Conservation (phyloP, 2,113 vertebrate genomes). For the Phrynocephalus versicolor region DNA sequence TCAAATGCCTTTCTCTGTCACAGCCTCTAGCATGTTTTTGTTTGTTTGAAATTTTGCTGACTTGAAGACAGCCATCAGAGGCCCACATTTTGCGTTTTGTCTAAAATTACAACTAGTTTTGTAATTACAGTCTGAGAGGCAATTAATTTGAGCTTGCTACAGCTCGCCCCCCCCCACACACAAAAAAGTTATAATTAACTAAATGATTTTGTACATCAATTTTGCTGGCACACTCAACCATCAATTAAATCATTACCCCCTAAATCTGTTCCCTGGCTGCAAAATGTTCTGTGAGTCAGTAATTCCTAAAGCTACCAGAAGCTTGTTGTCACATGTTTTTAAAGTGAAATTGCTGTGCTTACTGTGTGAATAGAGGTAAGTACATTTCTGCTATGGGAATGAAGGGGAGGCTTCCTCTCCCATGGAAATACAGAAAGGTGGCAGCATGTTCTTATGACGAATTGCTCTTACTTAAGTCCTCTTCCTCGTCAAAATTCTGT, state of each 20-base stretch:
- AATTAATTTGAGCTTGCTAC: slow-evolving; percentile 70
- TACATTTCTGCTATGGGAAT: background rate
- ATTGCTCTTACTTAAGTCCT: background rate
- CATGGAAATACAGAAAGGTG: background rate
- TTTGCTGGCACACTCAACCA: slow-evolving; percentile 69
- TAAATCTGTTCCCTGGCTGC: slow-evolving; percentile 64
- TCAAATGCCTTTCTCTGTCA: slow-evolving; percentile 14
- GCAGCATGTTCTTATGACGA: background rate
- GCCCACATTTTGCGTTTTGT: slow-evolving; percentile 44
- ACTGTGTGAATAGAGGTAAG: slow-evolving; percentile 25
- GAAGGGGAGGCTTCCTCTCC: background rate
- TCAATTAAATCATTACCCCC: slow-evolving; percentile 77
- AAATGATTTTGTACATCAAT: slow-evolving; percentile 65
- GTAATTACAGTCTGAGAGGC: slow-evolving; percentile 70
- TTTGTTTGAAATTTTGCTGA: slow-evolving; percentile 44
- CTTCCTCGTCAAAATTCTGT: background rate
- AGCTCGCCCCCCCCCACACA: slow-evolving; percentile 30
- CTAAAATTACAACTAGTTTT: slow-evolving; percentile 69
- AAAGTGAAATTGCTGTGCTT: slow-evolving; percentile 62
- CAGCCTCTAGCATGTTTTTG: background rate
- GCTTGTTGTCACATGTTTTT: slow-evolving; percentile 61
- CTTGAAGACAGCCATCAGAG: slow-evolving; percentile 32
- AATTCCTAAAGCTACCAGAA: slow-evolving; percentile 60
- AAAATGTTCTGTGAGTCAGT: slow-evolving; percentile 64
- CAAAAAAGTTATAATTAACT: slow-evolving; percentile 72